These are phyloP conservation scores for Gopherus flavomarginatus DNA, from an alignment of 2,113 vertebrate species.

Conservation along the genomic window DNA sequence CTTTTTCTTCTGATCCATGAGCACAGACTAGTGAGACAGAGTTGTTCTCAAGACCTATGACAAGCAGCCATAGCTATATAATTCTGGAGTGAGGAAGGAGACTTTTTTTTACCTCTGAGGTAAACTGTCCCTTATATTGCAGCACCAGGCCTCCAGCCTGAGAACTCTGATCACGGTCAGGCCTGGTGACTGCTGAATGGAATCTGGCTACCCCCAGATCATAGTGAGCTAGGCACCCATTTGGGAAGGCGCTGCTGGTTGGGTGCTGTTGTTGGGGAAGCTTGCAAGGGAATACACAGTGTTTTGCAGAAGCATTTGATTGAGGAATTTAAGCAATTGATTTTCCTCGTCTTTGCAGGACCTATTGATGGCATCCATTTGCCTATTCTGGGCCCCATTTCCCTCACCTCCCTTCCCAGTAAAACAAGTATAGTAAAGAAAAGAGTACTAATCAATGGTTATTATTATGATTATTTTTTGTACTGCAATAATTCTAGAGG, in stretches of 20 bases:
- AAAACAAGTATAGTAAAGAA: not conserved
- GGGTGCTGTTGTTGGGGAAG: not conserved
- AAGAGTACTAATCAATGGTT: not conserved
- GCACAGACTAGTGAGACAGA: not conserved
- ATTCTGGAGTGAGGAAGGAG: not conserved
- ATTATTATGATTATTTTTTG: not conserved
- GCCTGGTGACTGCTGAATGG: not conserved
- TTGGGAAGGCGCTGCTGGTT: not conserved
- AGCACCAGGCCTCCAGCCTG: not conserved
- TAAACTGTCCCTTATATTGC: not conserved
- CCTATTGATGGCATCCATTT: not conserved
- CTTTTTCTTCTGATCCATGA: conserved; percentile 1
- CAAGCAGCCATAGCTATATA: not conserved
- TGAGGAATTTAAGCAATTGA: not conserved
- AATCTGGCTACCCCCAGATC: not conserved
- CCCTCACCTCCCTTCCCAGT: not conserved
- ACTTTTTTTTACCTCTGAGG: not conserved
- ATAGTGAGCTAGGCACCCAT: not conserved
- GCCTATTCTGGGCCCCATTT: not conserved
- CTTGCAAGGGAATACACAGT: not conserved
- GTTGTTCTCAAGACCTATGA: not conserved
- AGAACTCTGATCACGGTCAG: not conserved
- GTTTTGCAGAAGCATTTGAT: not conserved
- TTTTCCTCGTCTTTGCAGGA: not conserved
- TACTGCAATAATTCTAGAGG: not conserved